Evolutionary conservation across 2,113 vertebrate genomes (phyloP).

Genomic region (Lathamus discolor): DNA sequence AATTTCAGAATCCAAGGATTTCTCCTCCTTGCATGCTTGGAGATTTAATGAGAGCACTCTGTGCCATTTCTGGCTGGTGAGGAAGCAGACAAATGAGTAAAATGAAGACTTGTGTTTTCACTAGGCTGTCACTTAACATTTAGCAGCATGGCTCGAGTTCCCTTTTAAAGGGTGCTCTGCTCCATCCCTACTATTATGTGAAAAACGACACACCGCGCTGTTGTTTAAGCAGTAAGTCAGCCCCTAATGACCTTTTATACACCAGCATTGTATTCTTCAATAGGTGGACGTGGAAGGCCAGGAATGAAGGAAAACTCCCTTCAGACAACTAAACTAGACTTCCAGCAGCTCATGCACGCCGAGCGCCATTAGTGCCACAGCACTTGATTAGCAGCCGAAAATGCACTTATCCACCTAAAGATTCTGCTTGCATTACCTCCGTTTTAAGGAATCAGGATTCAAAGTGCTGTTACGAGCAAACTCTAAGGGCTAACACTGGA

Average conservation of each 20-base stretch:
- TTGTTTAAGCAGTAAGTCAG: not conserved
- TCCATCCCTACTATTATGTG: not conserved
- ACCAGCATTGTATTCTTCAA: not conserved
- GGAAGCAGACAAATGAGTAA: conserved; percentile 25
- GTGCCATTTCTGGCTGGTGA: conserved; percentile 25
- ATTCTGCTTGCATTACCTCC: not conserved
- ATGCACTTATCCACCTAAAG: not conserved
- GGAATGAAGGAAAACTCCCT: conserved; percentile 20
- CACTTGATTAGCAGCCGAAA: not conserved
- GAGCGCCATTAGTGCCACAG: not conserved
- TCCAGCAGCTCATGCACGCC: not conserved
- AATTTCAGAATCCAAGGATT: conserved; percentile 62
- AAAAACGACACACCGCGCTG: conserved; percentile 1
- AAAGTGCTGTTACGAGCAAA: not conserved
- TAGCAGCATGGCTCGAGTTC: not conserved
- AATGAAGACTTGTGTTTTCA: conserved; percentile 23
- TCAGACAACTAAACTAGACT: not conserved
- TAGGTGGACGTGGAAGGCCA: not conserved
- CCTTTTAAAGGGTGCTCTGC: not conserved
- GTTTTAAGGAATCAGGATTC: not conserved
- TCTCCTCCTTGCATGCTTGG: conserved; percentile 51
- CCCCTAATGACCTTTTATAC: not conserved
- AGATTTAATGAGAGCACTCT: conserved; percentile 41
- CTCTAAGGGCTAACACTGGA: not conserved
- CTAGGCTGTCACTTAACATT: conserved; percentile 12